Conservation (phyloP, 2,888 invertebrate genomes). For the Tiliacea citrago region DNA sequence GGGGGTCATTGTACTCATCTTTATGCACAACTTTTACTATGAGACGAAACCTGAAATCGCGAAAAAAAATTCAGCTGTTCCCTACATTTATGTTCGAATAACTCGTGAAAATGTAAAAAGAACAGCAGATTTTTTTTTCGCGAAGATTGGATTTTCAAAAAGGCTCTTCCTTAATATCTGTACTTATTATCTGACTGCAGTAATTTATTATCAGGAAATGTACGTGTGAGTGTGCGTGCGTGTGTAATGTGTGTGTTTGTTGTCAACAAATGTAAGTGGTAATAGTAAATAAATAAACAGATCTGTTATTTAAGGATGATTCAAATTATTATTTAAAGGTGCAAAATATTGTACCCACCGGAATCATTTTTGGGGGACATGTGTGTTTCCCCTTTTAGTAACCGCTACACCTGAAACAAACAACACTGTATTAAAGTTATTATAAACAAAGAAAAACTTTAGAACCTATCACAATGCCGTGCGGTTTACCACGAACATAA, state of each 20-base stretch:
- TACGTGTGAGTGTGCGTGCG: too few species aligned
- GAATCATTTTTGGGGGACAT: conserved; percentile 89
- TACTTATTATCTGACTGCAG: background rate
- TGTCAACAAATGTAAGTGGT: too few species aligned
- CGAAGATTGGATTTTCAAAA: background rate
- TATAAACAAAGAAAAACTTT: conserved; percentile 9
- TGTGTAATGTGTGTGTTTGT: too few species aligned
- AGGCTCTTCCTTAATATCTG: background rate
- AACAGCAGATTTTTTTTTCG: too few species aligned
- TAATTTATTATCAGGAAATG: background rate
- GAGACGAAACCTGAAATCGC: too few species aligned
- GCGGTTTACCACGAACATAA: conserved; percentile 45
- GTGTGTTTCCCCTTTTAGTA: conserved; percentile 79
- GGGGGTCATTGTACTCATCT: too few species aligned
- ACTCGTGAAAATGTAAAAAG: too few species aligned
- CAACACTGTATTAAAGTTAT: conserved; percentile 25
- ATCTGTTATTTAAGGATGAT: background rate
- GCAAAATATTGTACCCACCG: conserved; percentile 78
- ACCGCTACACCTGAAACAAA: conserved; percentile 80
- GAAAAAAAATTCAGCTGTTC: too few species aligned
- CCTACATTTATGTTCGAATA: too few species aligned
- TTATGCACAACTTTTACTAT: too few species aligned
- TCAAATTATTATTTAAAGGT: background rate
- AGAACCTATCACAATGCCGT: conserved; percentile 49
- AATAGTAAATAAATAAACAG: too few species aligned